Percentiles rank a stretch among this genome's conserved stretches.
Conservation (phyloP, 2,797 vertebrate species). For the Paratrypauchen microcephalus region DNA sequence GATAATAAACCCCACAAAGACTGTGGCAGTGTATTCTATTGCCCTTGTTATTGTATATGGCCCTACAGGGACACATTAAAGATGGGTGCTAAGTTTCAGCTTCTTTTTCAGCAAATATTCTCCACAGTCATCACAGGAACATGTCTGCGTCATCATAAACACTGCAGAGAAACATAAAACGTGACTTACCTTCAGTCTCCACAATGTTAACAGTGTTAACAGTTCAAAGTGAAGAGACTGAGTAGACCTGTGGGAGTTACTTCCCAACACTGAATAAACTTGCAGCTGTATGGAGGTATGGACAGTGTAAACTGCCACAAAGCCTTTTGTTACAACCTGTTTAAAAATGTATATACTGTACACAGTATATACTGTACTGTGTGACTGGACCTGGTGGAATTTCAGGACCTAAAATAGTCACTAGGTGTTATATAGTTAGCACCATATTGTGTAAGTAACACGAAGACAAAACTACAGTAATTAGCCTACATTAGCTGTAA, state of each 20-base stretch:
- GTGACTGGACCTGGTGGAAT: constrained; percentile 45
- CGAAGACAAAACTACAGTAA: neutral
- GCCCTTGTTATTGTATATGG: constrained; percentile 19
- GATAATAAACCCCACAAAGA: constrained; percentile 9
- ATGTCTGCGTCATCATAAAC: constrained; percentile 18
- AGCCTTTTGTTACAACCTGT: constrained; percentile 24
- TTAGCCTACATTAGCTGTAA: neutral
- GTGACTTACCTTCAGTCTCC: constrained; percentile 3
- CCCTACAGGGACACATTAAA: constrained; percentile 36
- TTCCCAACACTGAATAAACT: too few relatives aligned
- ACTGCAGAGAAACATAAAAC: constrained; percentile 9
- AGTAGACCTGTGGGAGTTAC: neutral
- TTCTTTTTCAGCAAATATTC: constrained; percentile 28
- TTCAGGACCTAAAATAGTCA: constrained; percentile 18
- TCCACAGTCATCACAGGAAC: constrained; percentile 25
- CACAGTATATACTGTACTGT: too few relatives aligned
- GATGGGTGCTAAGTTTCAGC: constrained; percentile 35
- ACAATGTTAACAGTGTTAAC: neutral
- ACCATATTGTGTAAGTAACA: neutral
- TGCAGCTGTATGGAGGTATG: neutral
- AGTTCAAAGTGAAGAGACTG: neutral
- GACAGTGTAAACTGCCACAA: constrained; percentile 31
- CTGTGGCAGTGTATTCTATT: constrained; percentile 1
- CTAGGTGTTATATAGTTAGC: neutral
- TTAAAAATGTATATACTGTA: constrained; percentile 32